Evolutionary conservation across 2,888 invertebrate genomes (phyloP).

Genomic region (Petrophora chlorosata): DNA sequence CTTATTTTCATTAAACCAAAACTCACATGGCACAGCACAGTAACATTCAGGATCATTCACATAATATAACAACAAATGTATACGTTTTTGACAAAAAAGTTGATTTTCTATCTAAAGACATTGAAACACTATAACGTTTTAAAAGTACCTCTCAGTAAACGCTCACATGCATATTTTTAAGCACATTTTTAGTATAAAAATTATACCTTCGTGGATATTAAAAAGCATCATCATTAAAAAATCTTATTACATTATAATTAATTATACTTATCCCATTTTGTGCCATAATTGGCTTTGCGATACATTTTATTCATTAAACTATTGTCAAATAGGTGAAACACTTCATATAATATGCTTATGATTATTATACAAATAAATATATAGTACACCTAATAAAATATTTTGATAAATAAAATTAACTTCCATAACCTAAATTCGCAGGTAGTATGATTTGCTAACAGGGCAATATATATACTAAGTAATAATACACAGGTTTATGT

Average conservation of each 20-base stretch:
- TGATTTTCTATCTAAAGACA: constrained; percentile 27
- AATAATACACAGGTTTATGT: no score
- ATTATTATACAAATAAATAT: constrained; percentile 38
- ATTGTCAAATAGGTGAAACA: constrained; percentile 56
- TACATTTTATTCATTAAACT: constrained; percentile 44
- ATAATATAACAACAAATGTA: constrained; percentile 21
- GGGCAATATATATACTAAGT: background rate
- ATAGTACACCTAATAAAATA: constrained; percentile 47
- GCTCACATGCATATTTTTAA: constrained; percentile 25
- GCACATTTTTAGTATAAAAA: constrained; percentile 38
- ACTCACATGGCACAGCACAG: background rate
- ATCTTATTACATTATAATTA: constrained; percentile 27
- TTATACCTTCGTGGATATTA: constrained; percentile 30
- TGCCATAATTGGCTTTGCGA: constrained; percentile 34
- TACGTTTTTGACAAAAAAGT: constrained; percentile 25
- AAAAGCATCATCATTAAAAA: constrained; percentile 35
- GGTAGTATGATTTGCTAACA: background rate
- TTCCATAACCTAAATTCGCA: background rate
- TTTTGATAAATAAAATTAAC: constrained; percentile 37
- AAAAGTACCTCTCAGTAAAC: constrained; percentile 8
- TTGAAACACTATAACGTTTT: constrained; percentile 23
- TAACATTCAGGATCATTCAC: constrained; percentile 11
- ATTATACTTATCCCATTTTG: constrained; percentile 25
- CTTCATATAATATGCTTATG: constrained; percentile 35
- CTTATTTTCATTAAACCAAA: background rate